These are phyloP conservation scores for Sternarchorhynchus goeldii DNA, from an alignment of 2,797 vertebrate genomes.

Conservation along the genomic window DNA sequence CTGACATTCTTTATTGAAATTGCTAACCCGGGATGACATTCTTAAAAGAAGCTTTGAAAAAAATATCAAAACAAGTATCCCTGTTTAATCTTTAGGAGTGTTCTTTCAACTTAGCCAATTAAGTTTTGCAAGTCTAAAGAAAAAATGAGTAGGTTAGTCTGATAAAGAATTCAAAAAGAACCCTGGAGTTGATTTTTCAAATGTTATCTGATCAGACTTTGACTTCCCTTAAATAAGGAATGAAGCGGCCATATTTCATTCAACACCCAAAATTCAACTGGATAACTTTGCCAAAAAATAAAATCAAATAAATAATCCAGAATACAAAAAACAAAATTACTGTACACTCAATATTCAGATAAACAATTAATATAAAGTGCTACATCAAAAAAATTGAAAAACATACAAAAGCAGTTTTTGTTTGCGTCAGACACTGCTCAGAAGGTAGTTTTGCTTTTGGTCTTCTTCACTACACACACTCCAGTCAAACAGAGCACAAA, in stretches of 20 bases:
- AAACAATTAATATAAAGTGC: constrained; percentile 24
- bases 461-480: constrained; percentile 55
- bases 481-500: constrained; percentile 74
- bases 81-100: neutral
- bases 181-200: neutral
- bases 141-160: constrained; percentile 1
- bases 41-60: constrained; percentile 9
- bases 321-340: constrained; percentile 42
- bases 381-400: constrained; percentile 25
- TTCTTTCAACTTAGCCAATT: neutral
- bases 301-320: constrained; percentile 12
- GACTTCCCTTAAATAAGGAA: neutral
- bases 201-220: constrained; percentile 3
- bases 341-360: constrained; percentile 22
- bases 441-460: neutral
- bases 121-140: neutral
- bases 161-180: neutral
- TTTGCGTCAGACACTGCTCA: neutral
- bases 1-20: constrained; percentile 3
- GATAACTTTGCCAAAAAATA: neutral
- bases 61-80: neutral
- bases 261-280: constrained; percentile 1
- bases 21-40: constrained; percentile 2
- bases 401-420: constrained; percentile 11
- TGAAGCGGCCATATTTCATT: neutral